These are phyloP conservation scores for Aricia artaxerxes DNA, from an alignment of 2,888 invertebrate species.

Conservation along the genomic window DNA sequence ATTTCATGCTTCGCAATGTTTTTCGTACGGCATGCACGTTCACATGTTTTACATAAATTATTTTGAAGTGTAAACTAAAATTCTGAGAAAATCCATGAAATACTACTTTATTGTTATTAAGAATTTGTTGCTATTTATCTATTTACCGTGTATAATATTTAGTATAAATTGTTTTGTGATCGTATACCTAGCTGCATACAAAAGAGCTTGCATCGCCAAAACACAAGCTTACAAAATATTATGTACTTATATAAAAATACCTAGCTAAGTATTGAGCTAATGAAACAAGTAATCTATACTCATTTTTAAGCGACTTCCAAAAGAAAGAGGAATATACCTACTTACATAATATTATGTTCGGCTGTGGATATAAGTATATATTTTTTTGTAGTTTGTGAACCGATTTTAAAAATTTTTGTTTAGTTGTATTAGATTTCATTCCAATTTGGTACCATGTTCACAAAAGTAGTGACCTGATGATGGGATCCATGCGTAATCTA, in stretches of 20 bases:
- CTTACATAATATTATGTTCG: too few species aligned
- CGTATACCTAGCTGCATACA: neutral
- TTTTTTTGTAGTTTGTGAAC: too few species aligned
- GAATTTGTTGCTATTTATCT: neutral
- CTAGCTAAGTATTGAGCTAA: neutral
- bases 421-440: too few species aligned
- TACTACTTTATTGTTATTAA: neutral
- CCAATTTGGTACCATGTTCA: too few species aligned
- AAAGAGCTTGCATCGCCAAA: neutral
- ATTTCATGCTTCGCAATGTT: neutral
- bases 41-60: slow-evolving; percentile 21
- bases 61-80: neutral
- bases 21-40: neutral
- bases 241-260: neutral
- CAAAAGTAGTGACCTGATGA: too few species aligned
- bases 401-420: too few species aligned
- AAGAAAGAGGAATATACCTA: too few species aligned
- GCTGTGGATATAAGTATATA: too few species aligned
- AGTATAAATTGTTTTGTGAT: neutral
- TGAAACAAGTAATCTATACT: neutral
- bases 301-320: too few species aligned
- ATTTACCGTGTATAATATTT: too few species aligned
- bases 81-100: neutral
- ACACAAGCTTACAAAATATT: neutral
- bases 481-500: too few species aligned